Conservation (phyloP, 2,888 invertebrate species). For the Tryphoninae sp. region DNA sequence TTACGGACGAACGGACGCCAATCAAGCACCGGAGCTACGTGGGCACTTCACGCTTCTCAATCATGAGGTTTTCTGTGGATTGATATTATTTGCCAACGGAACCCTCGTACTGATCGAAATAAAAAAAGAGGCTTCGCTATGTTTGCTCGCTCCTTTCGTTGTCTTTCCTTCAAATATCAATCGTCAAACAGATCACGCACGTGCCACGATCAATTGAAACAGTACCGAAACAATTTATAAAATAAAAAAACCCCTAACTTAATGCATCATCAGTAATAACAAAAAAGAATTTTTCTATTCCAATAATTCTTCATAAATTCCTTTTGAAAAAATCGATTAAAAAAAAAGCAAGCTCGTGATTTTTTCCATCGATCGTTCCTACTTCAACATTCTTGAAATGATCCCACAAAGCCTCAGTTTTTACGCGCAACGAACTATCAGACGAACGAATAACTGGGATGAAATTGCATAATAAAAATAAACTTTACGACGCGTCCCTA, state of each 20-base stretch:
- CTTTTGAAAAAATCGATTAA: too few species aligned
- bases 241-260: too few species aligned
- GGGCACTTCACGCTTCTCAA: conserved; percentile 24
- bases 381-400: too few species aligned
- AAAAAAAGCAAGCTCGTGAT: too few species aligned
- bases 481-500: background rate
- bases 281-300: too few species aligned
- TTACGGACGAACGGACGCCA: conserved; percentile 62
- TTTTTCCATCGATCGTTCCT: too few species aligned
- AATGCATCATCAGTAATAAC: background rate
- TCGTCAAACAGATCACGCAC: conserved; percentile 23
- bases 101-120: conserved; percentile 23
- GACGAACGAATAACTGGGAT: background rate
- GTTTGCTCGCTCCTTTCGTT: conserved; percentile 17
- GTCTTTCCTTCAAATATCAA: background rate
- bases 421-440: background rate
- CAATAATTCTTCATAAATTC: too few species aligned
- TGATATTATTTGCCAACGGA: conserved; percentile 57
- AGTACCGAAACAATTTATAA: background rate
- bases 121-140: conserved; percentile 25
- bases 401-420: background rate
- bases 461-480: conserved; percentile 26
- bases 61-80: conserved; percentile 42
- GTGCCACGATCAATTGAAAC: background rate
- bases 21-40: conserved; percentile 53